Evolutionary conservation across 2,888 invertebrate species (phyloP).

Genomic region (Macrophya annulata): DNA sequence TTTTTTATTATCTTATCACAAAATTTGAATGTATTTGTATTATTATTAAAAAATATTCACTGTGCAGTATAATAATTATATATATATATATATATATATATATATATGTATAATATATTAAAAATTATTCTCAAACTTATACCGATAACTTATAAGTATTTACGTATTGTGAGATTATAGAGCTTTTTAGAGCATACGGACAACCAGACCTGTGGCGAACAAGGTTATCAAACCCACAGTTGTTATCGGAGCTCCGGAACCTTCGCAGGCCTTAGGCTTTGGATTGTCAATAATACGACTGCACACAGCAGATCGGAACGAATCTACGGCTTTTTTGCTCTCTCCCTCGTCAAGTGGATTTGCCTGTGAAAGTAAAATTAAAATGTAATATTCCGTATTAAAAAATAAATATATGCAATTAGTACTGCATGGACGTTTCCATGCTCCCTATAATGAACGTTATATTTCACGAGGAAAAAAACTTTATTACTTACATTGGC

Average conservation of each 20-base stretch:
- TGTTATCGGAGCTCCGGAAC: slow-evolving; percentile 6
- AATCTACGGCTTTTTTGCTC: slow-evolving; percentile 81
- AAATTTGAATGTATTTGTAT: slow-evolving; percentile 21
- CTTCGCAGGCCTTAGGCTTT: slow-evolving; percentile 68
- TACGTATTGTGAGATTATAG: not conserved
- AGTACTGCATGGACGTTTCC: not conserved
- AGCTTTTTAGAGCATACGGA: slow-evolving; percentile 15
- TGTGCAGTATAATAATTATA: not conserved
- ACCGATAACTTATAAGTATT: slow-evolving; percentile 11
- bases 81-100: too few species aligned
- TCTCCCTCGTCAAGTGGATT: slow-evolving; percentile 81
- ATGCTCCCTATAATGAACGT: not conserved
- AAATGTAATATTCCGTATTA: not conserved
- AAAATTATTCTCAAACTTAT: slow-evolving; percentile 12
- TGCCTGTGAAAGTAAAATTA: slow-evolving; percentile 72
- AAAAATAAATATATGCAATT: not conserved
- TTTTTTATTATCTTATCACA: slow-evolving; percentile 26
- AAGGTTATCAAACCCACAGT: slow-evolving; percentile 30
- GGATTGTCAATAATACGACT: slow-evolving; percentile 78
- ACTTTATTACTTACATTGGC: slow-evolving; percentile 80
- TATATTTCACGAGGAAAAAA: not conserved
- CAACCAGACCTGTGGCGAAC: slow-evolving; percentile 17
- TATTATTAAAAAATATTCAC: not conserved
- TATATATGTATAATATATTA: slow-evolving; percentile 9
- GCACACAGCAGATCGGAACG: slow-evolving; percentile 84